Evolutionary conservation across 2,888 invertebrate genomes (phyloP).

Genomic region (Mayetiola destructor): DNA sequence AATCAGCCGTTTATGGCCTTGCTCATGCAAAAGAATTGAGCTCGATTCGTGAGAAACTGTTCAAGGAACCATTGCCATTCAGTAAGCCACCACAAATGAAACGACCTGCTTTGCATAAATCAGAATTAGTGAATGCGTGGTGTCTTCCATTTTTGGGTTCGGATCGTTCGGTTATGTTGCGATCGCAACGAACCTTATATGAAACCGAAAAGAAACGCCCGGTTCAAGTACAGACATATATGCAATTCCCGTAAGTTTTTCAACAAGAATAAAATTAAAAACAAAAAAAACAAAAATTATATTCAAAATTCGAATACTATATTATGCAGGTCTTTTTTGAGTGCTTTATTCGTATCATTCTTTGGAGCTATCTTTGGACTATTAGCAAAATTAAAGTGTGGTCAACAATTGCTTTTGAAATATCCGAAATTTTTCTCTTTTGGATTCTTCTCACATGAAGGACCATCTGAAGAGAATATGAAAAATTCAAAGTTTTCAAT

Average conservation of each 20-base stretch:
- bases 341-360: constrained; percentile 38
- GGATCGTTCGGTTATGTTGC: constrained; percentile 65
- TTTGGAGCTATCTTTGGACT: constrained; percentile 46
- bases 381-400: constrained; percentile 45
- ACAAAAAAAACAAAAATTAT: not conserved
- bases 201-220: constrained; percentile 56
- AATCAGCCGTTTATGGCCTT: constrained; percentile 68
- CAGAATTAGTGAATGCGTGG: constrained; percentile 38
- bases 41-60: constrained; percentile 51
- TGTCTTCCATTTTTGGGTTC: constrained; percentile 69
- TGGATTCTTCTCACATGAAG: constrained; percentile 52
- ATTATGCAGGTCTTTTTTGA: constrained; percentile 35
- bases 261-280: not conserved
- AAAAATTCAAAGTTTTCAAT: constrained; percentile 48
- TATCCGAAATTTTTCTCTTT: constrained; percentile 55
- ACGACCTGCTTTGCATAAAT: constrained; percentile 28
- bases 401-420: constrained; percentile 50
- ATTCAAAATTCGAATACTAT: not conserved
- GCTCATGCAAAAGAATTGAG: constrained; percentile 48
- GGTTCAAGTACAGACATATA: constrained; percentile 61
- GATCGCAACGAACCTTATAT: constrained; percentile 65
- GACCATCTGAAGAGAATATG: constrained; percentile 46
- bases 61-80: constrained; percentile 45
- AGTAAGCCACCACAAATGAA: constrained; percentile 44
- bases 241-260: constrained; percentile 37